Base-by-base conservation (phyloP, 1,140 invertebrate genomes). In the Luehdorfia chinensis region DNA sequence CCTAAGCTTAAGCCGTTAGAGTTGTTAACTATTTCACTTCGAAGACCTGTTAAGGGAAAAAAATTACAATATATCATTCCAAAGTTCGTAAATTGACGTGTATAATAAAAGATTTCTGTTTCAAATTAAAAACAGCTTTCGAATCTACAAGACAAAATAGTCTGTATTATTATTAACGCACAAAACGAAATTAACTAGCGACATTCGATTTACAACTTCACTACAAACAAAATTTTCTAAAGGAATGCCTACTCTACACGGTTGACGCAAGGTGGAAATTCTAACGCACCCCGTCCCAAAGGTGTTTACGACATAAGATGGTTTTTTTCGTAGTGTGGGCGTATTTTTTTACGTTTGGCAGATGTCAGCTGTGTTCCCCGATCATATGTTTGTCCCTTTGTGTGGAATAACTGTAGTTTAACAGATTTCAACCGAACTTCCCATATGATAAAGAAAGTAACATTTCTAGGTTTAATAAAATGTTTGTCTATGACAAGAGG, bases 371-470 rank as follows among this genome's bases (percentile, higher is more conserved):
- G 79, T n/a, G n/a, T 74, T 79, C 47, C 15, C 19, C 13, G 53
- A 66, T 74, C 77, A 76, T 66, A 74, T 81, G 77, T 67, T 81
- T 56, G 47, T 60, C 60, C 60, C 62, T 68, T 80, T 77, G 63
- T 72, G 50, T 44, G 0, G 12, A 23, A 19, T 75, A 84, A 78
- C 80, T 73, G 80, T 79, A 50, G 5, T 67, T 52, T 68, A 84
- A 84, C 75, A 54, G 75, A 84, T 70, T 77, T 77, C 53, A 71
- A 73, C 67, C 66, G 74, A 75, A 77, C 11, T 27, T 33, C 5
- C 45, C 16, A 15, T n/a, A n/a, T n/a, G n/a, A n/a, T n/a, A n/a
- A n/a, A n/a, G n/a, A n/a, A n/a, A n/a, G n/a, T n/a, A n/a, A n/a
- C n/a, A n/a, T n/a, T n/a, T n/a, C n/a, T n/a, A n/a, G n/a, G n/a